Conservation (phyloP, 2,113 vertebrate species). For the Alexandromys fortis region DNA sequence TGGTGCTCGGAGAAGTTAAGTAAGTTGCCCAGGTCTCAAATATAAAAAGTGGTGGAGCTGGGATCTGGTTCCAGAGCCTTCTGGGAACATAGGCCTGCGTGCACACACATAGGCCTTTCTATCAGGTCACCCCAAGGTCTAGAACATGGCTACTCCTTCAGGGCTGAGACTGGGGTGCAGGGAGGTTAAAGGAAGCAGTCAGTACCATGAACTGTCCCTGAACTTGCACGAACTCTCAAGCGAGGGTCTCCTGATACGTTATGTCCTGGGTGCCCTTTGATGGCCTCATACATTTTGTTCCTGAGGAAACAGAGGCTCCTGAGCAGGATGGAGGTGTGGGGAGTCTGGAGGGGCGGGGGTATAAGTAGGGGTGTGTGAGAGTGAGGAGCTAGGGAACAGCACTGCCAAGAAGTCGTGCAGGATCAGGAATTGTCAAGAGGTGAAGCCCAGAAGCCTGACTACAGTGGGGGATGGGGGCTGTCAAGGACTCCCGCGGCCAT, state of each 20-base stretch:
- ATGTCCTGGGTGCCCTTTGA: background rate
- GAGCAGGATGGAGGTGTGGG: background rate
- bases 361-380: background rate
- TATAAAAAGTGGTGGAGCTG: background rate
- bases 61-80: background rate
- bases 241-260: background rate
- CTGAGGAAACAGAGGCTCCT: background rate
- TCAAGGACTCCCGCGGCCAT: background rate
- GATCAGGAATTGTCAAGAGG: background rate
- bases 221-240: rapidly evolving
- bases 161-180: background rate
- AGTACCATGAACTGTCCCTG: no score
- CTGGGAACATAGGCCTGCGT: background rate
- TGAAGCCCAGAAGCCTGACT: background rate
- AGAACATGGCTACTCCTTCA: background rate
- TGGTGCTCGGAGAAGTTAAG: background rate
- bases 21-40: background rate
- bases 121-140: background rate
- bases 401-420: background rate
- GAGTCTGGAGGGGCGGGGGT: background rate
- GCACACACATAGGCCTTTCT: background rate
- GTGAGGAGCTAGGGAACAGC: background rate
- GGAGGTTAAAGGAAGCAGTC: background rate
- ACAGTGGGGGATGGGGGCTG: background rate
- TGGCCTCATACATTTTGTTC: background rate